phyloP scores from a whole-genome alignment of 2,113 vertebrate genomes.

The Oncorhynchus gorbuscha region DNA sequence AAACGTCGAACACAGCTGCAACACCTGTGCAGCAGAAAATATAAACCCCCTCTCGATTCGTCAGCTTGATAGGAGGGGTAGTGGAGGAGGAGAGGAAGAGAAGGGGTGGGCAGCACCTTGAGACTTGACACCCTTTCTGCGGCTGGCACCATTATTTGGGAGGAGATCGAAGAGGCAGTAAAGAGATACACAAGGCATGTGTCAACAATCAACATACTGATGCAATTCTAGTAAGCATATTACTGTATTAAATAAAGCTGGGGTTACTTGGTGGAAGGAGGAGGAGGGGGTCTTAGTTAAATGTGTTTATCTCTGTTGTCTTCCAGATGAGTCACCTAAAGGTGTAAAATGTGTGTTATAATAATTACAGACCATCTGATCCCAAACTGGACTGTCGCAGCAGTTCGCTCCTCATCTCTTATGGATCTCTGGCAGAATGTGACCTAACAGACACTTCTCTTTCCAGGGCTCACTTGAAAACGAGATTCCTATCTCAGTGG shows the following conservation, averaged over 20 bases:
- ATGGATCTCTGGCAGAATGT: no score
- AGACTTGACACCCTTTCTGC: constrained; percentile 77
- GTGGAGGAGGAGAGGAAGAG: constrained; percentile 44
- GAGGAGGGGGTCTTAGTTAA: constrained; percentile 29
- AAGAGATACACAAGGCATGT: constrained; percentile 56
- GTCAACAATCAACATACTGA: constrained; percentile 78
- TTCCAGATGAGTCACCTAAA: constrained; percentile 37
- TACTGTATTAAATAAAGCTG: constrained; percentile 37
- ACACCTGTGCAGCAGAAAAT: constrained; percentile 71
- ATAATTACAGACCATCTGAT: background rate
- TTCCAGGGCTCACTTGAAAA: no score
- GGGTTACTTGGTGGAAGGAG: constrained; percentile 56
- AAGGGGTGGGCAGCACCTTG: constrained; percentile 71
- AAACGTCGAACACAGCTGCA: constrained; percentile 65
- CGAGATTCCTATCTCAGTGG: no score
- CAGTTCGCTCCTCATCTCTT: background rate
- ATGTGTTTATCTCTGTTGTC: constrained; percentile 45
- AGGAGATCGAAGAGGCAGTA: constrained; percentile 65
- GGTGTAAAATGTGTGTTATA: background rate
- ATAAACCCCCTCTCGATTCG: constrained; percentile 37
- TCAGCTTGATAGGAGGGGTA: constrained; percentile 51
- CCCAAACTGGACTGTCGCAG: background rate
- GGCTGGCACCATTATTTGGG: constrained; percentile 72
- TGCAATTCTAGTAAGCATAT: constrained; percentile 73
- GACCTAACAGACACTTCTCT: no score